Evolutionary conservation across 2,888 invertebrate genomes (phyloP).

Genomic region (Ectemnius lituratus): DNA sequence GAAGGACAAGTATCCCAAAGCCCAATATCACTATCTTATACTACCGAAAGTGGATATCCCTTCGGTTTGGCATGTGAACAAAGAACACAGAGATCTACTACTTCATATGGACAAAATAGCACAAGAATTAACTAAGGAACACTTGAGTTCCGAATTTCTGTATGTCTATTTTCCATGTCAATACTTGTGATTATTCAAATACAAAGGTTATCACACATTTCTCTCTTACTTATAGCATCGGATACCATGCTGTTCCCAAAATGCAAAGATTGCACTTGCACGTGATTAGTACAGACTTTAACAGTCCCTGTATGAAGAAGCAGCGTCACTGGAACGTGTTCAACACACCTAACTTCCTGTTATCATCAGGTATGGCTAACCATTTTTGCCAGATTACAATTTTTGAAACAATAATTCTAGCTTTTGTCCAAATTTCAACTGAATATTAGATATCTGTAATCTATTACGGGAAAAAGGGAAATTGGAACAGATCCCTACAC

Average conservation of each 20-base stretch:
- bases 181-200: no score
- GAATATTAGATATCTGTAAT: conserved; percentile 78
- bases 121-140: conserved; percentile 79
- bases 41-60: conserved; percentile 86
- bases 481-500: conserved; percentile 80
- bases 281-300: conserved; percentile 92
- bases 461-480: conserved; percentile 81
- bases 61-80: conserved; percentile 82
- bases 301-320: conserved; percentile 88
- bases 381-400: not conserved
- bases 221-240: conserved; percentile 80
- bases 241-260: conserved; percentile 89
- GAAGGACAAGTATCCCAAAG: conserved; percentile 92
- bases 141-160: conserved; percentile 77
- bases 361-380: conserved; percentile 82
- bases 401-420: no score
- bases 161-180: conserved; percentile 36
- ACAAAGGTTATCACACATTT: not conserved
- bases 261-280: conserved; percentile 92
- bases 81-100: conserved; percentile 83
- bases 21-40: conserved; percentile 88
- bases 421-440: not conserved
- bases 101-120: conserved; percentile 86
- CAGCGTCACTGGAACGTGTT: conserved; percentile 92
- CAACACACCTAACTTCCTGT: conserved; percentile 87